These are phyloP conservation scores for Oscheius sp. DNA, from an alignment of 1,140 invertebrate genomes.

Conservation along the genomic window DNA sequence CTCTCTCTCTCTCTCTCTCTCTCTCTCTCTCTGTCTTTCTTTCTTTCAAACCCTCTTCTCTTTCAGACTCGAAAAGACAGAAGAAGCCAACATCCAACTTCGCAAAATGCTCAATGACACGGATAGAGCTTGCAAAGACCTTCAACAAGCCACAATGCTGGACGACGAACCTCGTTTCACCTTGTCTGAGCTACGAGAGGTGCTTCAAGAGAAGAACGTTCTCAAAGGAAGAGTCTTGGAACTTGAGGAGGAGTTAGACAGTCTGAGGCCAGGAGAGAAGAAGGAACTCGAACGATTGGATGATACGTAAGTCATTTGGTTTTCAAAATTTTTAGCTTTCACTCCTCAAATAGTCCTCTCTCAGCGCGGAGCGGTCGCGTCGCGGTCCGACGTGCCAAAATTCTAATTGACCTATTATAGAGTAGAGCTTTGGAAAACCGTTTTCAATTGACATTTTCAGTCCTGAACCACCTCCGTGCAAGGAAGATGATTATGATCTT, in stretches of 20 bases:
- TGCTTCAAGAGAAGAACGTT: slow-evolving; percentile 82
- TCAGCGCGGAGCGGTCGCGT: too few species aligned
- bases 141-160: slow-evolving; percentile 43
- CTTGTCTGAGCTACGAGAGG: slow-evolving; percentile 79
- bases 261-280: slow-evolving; percentile 66
- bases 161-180: slow-evolving; percentile 74
- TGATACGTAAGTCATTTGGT: too few species aligned
- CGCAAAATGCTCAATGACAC: slow-evolving; percentile 50
- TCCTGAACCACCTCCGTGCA: neutral
- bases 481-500: slow-evolving; percentile 9
- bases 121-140: slow-evolving; percentile 53
- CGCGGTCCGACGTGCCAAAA: too few species aligned
- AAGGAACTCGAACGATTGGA: slow-evolving; percentile 10
- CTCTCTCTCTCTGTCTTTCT: too few species aligned
- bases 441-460: too few species aligned
- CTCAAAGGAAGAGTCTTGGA: slow-evolving; percentile 74
- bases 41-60: too few species aligned
- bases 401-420: too few species aligned
- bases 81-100: slow-evolving; percentile 51
- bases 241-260: slow-evolving; percentile 79
- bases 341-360: too few species aligned
- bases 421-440: too few species aligned
- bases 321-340: too few species aligned
- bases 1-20: too few species aligned
- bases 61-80: slow-evolving; percentile 35